Base-by-base conservation (phyloP, 2,888 invertebrate species). In the Agonopterix arenella region DNA sequence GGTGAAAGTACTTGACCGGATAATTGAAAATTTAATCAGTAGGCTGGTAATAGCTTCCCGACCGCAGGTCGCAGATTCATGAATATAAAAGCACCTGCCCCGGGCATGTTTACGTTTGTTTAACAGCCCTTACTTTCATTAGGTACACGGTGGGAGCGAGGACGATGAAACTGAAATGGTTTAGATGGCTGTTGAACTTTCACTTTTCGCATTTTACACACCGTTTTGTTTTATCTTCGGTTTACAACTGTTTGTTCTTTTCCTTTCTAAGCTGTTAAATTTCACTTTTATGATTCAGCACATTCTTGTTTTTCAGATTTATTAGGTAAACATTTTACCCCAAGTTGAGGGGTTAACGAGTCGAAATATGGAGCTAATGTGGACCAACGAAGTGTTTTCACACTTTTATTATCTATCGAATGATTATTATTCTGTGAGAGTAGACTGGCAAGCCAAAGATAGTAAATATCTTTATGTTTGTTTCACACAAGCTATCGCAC, bases 11-110 rank as follows among this genome's bases (percentile, higher is more conserved):
- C 73, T 75, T 75, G 63, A 64, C 61, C 62, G 63, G 52, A 59
- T 73, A 72, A 77, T 76, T 76, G 71, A 80, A 80, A 78, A 76
- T 79, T 81, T 77, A 72, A 79, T 73, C 64, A 64, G 62, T 46
- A 47, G 50, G 51, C 51, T 50, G 54, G 57, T 59, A 60, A 63
- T 56, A 58, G 56, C 53, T 57, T 60, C 47, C 46, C 55, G 18
- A 44, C 47, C 40, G 52, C 54, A 51, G 58, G 60, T 62, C 48
- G 57, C 53, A 58, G 55, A 58, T 63, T 80, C 73, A 75, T 80
- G 75, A 80, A 82, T 82, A 74, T 73, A 62, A 68, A 73, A 66
- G 59, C 54, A 49, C 46, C 48, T 9, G 48, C 55, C 52, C 47
- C 38, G 48, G 57, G 59, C 55, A 13, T 13, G 13, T 13, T 13